Percentiles rank a stretch among this genome's conserved stretches.
Evolutionary conservation across 2,888 invertebrate genomes (phyloP).

Genomic region (Masnerella sp.): DNA sequence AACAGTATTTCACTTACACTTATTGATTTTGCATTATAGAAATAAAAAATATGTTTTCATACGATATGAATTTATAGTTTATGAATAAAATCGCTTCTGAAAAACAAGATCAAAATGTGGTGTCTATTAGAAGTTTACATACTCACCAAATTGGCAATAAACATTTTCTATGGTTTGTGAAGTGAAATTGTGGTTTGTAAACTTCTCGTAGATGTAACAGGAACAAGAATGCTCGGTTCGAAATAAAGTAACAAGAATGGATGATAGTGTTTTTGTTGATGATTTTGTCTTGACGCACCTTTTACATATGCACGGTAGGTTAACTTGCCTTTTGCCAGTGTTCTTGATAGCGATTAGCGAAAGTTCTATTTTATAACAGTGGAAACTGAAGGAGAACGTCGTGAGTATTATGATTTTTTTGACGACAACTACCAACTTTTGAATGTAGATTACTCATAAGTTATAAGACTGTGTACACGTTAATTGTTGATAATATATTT

Average conservation of each 20-base stretch:
- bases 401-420: slow-evolving; percentile 15
- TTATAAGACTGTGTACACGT: slow-evolving; percentile 58
- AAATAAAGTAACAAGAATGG: slow-evolving; percentile 19
- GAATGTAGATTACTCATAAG: slow-evolving; percentile 47
- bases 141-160: background rate
- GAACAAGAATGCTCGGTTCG: slow-evolving; percentile 6
- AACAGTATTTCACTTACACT: slow-evolving; percentile 9
- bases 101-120: slow-evolving; percentile 41
- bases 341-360: slow-evolving; percentile 60
- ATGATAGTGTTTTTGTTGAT: slow-evolving; percentile 45
- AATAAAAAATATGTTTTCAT: background rate
- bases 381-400: slow-evolving; percentile 25
- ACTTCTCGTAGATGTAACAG: slow-evolving; percentile 13
- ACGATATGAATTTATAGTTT: background rate
- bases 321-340: slow-evolving; percentile 63
- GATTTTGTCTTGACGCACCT: slow-evolving; percentile 62
- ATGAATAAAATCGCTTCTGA: slow-evolving; percentile 38
- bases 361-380: slow-evolving; percentile 58
- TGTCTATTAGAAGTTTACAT: slow-evolving; percentile 6
- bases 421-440: slow-evolving; percentile 33
- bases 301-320: slow-evolving; percentile 64
- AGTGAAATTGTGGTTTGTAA: background rate
- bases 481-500: slow-evolving; percentile 53
- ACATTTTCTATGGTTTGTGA: background rate
- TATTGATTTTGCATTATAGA: too few relatives aligned